Evolutionary conservation across 2,797 vertebrate species (phyloP).

Genomic region (Erpetoichthys calabaricus): DNA sequence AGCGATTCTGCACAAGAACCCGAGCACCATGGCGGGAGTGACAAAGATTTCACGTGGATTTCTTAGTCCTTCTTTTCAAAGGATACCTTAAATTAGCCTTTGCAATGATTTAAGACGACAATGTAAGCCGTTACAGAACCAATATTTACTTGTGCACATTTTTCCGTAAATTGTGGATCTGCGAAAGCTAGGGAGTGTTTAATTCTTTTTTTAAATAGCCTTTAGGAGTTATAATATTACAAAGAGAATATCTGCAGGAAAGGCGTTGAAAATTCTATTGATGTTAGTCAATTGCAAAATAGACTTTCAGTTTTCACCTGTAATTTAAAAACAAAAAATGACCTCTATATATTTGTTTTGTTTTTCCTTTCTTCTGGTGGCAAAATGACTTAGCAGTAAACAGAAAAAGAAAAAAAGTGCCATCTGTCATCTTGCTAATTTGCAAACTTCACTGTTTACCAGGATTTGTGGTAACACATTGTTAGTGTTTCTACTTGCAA

Average conservation of each 20-base stretch:
- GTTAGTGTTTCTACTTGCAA: slow-evolving; percentile 44
- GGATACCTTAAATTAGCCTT: slow-evolving; percentile 3
- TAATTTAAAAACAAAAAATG: slow-evolving; percentile 7
- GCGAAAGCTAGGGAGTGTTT: slow-evolving; percentile 6
- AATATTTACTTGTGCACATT: slow-evolving; percentile 7
- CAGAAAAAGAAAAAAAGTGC: slow-evolving; percentile 17
- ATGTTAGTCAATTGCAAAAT: background rate
- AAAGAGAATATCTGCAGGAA: slow-evolving; percentile 14
- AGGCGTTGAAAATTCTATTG: slow-evolving; percentile 12
- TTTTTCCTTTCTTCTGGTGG: slow-evolving; percentile 16
- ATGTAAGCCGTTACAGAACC: slow-evolving; percentile 10
- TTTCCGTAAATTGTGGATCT: background rate
- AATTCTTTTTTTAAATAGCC: slow-evolving; percentile 2
- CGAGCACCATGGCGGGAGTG: slow-evolving; percentile 58
- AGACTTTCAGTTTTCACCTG: slow-evolving; percentile 12
- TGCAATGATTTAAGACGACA: slow-evolving; percentile 5
- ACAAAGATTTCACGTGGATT: slow-evolving; percentile 92
- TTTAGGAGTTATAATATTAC: background rate
- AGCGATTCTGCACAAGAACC: slow-evolving; percentile 73
- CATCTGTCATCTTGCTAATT: slow-evolving; percentile 23
- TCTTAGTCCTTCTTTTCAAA: slow-evolving; percentile 52
- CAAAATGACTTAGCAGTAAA: slow-evolving; percentile 20
- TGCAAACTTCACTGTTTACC: slow-evolving; percentile 16
- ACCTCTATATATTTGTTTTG: slow-evolving; percentile 2
- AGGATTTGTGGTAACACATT: slow-evolving; percentile 1